A percentile compares a stretch with the other conserved stretches of the same genome.
phyloP scores from a whole-genome alignment of 2,113 vertebrate species.

The Toxostoma redivivum region DNA sequence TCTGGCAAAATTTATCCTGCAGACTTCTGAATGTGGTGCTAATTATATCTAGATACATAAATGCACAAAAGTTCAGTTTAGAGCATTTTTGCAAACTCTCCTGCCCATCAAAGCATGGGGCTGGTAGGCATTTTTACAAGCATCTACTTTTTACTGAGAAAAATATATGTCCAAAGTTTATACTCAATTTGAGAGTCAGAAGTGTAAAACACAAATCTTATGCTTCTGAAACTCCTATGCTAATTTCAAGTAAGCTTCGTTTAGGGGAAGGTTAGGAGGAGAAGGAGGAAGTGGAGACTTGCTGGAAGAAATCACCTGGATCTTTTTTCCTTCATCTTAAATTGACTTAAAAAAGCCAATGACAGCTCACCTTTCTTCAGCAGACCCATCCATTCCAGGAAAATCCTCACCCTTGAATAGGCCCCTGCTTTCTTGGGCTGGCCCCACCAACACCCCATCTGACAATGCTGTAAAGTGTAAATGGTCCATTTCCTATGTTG shows the following conservation, averaged over 20 bases:
- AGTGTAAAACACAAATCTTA: not conserved
- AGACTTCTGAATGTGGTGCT: not conserved
- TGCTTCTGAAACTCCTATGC: not conserved
- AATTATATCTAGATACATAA: not conserved
- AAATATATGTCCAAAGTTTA: not conserved
- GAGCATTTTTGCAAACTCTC: not conserved
- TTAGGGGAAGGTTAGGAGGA: not conserved
- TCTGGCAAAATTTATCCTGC: not conserved
- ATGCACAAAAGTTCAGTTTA: not conserved
- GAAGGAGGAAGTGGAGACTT: not conserved
- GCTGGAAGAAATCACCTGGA: not conserved
- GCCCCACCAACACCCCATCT: not conserved
- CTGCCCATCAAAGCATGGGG: not conserved
- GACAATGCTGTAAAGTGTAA: not conserved
- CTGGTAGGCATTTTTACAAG: not conserved
- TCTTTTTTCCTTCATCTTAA: not conserved
- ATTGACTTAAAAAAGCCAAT: not conserved
- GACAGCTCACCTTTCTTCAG: not conserved
- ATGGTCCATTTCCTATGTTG: not conserved
- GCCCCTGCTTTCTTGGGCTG: not conserved
- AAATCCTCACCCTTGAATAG: not conserved
- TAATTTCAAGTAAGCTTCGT: not conserved
- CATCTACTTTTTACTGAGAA: not conserved
- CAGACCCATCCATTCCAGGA: slow-evolving; percentile 3
- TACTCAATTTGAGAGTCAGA: not conserved